Evolutionary conservation across 2,113 vertebrate species (phyloP), one percentile per base, ranked within the genome.

Genomic region (Cephalopholis sonnerati): DNA sequence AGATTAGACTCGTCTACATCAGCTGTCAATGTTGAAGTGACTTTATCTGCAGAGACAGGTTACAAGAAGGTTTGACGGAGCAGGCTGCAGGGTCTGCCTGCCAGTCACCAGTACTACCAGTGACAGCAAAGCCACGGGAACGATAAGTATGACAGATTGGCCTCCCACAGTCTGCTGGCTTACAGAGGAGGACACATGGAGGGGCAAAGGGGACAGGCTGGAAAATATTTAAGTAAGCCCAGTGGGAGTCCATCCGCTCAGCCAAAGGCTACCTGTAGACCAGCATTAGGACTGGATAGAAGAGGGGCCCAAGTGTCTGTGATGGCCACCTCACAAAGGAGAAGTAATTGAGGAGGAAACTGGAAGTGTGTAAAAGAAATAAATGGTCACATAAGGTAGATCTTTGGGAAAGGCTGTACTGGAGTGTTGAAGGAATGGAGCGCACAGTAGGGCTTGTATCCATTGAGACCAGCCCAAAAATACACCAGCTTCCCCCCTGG

Each of bases 391-490:
- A 79, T 78, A 76, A 62, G 70, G 76, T 76, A 74, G 71, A 79
- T 72, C 70, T 73, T 73, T 83, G 79, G 50, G 54, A 81, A 87
- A 78, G 62, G 51, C 75, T 75, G 71, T 18, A 25, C 36, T 32
- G 27, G 17, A 81, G 84, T 41, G 70, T 53, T 58, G 65, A 89
- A 88, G 81, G 76, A 85, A 85, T 25, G 62, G 68, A 85, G 74
- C 10, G 48, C 90, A 81, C 85, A 85, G 88, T 79, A 73, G 74
- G 87, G 69, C 71, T 89, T 82, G 75, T 89, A 72, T 87, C 88
- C 61, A 87, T 77, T 75, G 92, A 92, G 90, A 92, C 90, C 79
- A 81, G 79, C 87, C 85, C 89, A 88, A 92, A 94, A 94, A 94
- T 94, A 93, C 81, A 93, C 79, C 89, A 88, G 81, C 69, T 80